Evolutionary conservation across 2,113 vertebrate genomes (phyloP), one percentile per base, ranked within the genome.

Genomic region (Cynopterus brachyotis): DNA sequence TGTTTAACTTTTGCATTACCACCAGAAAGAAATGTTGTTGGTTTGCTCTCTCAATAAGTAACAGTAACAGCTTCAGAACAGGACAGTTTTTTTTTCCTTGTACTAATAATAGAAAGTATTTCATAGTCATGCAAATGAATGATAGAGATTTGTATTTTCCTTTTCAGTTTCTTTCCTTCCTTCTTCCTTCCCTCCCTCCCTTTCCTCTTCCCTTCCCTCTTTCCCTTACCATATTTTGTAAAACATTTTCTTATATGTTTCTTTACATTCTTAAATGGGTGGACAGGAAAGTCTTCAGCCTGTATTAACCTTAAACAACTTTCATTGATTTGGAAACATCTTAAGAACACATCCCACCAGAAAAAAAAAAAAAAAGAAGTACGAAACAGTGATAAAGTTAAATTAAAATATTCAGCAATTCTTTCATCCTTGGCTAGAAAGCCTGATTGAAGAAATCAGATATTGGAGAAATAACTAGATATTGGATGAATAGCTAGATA

Each of bases 1-100:
- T 83, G 8, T 67, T 95, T 97, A 95, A 95, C 89, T 67, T 96
- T 94, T 86, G 32, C 66, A 85, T 91, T 89, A 69, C 42, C 50
- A 64, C 45, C 89, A 91, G 47, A 95, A 13, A 72, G 91, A 92
- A 97, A 69, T 62, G 89, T 16, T 40, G 60, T 1, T 83, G 42
- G 20, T 92, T 85, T 95, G 16, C 69, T 94, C 32, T 88, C 55
- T 87, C 40, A 69, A 15, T 87, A 89, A 94, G 37, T 59, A 88
- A 84, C 7, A 60, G 35, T 70, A 87, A 93, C 32, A 76, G 69
- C 53, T 80, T 96, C 53, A 76, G 70, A 90, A 90, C 24, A 72
- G 45, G 30, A 78, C 22, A 84, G 50, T 50, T 50, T 81, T 17
- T 55, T 42, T 83, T 60, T 32, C 73, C n/a, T n/a, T 89, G 19